phyloP scores from a whole-genome alignment of 2,113 vertebrate species.

The Sminthopsis crassicaudata region DNA sequence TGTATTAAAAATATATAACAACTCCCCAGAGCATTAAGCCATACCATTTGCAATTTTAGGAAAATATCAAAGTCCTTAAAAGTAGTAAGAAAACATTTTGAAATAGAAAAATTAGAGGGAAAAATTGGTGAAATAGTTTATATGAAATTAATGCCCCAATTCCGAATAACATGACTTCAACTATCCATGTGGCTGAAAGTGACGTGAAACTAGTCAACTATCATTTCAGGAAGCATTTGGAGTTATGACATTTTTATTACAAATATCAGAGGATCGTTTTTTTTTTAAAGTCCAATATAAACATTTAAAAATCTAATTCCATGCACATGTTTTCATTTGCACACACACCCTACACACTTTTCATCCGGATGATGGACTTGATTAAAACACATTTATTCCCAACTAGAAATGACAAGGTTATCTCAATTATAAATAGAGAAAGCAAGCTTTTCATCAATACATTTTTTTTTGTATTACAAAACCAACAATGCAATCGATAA shows the following conservation, averaged over 20 bases:
- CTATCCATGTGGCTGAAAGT: neutral
- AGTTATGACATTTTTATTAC: neutral
- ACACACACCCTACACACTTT: neutral
- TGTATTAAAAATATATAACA: neutral
- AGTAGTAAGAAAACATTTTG: neutral
- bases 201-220: neutral
- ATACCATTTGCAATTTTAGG: neutral
- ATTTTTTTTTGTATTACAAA: slow-evolving; percentile 29
- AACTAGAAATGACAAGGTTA: slow-evolving; percentile 21
- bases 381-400: slow-evolving; percentile 25
- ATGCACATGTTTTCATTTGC: slow-evolving; percentile 12
- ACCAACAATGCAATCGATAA: slow-evolving; percentile 38
- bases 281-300: slow-evolving; percentile 36
- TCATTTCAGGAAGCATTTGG: neutral
- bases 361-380: neutral
- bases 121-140: neutral
- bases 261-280: slow-evolving; percentile 29
- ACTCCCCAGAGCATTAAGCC: neutral
- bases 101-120: neutral
- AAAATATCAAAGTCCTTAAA: neutral
- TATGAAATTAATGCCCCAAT: neutral
- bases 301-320: slow-evolving; percentile 41
- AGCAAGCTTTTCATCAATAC: slow-evolving; percentile 11
- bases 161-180: neutral
- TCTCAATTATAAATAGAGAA: slow-evolving; percentile 42